Percentiles rank a stretch among this genome's conserved stretches.
These are phyloP conservation scores for Pseudopleuronectes americanus DNA, from an alignment of 2,797 vertebrate genomes.

Conservation along the genomic window DNA sequence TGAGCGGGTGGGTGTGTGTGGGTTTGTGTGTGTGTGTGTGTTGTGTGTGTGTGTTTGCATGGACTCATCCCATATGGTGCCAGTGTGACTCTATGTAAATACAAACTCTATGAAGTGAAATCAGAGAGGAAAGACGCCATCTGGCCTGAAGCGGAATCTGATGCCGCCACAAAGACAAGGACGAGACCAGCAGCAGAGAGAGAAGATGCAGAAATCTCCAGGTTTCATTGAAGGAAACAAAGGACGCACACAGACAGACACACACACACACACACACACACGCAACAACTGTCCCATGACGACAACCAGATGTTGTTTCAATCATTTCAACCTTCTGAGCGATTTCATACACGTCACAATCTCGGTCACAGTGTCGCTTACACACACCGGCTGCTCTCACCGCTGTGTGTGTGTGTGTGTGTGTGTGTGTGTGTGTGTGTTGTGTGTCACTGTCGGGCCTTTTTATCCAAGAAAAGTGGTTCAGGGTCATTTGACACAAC, in stretches of 20 bases:
- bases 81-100: slow-evolving; percentile 68
- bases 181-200: slow-evolving; percentile 30
- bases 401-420: neutral
- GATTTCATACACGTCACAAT: neutral
- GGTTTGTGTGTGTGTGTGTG: slow-evolving; percentile 12
- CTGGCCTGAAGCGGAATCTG: slow-evolving; percentile 66
- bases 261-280: neutral
- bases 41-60: slow-evolving; percentile 26
- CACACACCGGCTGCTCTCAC: slow-evolving; percentile 5
- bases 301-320: neutral
- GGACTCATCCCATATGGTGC: slow-evolving; percentile 46
- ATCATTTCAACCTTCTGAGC: too few species aligned
- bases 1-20: slow-evolving; percentile 2
- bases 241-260: neutral
- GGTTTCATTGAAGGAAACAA: slow-evolving; percentile 34
- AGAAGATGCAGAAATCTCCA: slow-evolving; percentile 28
- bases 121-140: slow-evolving; percentile 77
- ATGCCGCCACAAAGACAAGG: slow-evolving; percentile 62
- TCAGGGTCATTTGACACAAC: slow-evolving; percentile 62
- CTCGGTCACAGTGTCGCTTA: slow-evolving; percentile 12
- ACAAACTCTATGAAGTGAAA: slow-evolving; percentile 66
- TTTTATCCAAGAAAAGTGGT: slow-evolving; percentile 61
- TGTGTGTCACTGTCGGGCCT: slow-evolving; percentile 30
- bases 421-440: too few species aligned
- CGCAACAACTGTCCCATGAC: neutral